phyloP scores from a whole-genome alignment of 2,113 vertebrate genomes.

The Lonchura striata region DNA sequence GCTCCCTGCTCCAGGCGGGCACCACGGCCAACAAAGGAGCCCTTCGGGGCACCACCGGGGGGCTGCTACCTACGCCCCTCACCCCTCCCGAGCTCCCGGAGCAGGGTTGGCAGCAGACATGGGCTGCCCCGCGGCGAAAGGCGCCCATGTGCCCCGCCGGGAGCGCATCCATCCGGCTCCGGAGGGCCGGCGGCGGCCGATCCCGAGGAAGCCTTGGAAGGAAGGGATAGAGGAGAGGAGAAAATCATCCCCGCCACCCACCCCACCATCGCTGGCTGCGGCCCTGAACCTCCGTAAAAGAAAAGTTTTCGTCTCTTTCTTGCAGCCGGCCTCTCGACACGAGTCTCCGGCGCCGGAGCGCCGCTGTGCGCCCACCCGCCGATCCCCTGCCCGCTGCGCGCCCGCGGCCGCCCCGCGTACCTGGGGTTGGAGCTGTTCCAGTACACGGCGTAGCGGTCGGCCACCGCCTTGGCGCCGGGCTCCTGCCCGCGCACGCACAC shows the following conservation, averaged over 20 bases:
- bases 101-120: background rate
- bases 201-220: background rate
- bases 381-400: background rate
- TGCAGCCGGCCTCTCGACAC: background rate
- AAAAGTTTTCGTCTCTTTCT: background rate
- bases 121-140: no score
- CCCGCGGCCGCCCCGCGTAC: conserved; percentile 61
- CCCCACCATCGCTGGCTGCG: no score
- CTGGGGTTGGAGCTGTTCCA: conserved; percentile 98
- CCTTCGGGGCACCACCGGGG: background rate
- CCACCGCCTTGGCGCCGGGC: conserved; percentile 93
- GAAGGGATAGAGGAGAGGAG: no score
- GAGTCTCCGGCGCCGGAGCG: no score
- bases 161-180: background rate
- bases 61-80: background rate
- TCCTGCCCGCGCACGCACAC: conserved; percentile 94
- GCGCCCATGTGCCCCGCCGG: no score
- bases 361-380: background rate
- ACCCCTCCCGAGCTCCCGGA: background rate
- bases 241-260: background rate
- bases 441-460: conserved; percentile 96
- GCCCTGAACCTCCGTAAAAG: background rate
- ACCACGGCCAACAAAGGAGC: no score
- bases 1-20: no score
- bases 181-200: background rate